phyloP scores from a whole-genome alignment of 2,888 invertebrate genomes.

The Labia minor region DNA sequence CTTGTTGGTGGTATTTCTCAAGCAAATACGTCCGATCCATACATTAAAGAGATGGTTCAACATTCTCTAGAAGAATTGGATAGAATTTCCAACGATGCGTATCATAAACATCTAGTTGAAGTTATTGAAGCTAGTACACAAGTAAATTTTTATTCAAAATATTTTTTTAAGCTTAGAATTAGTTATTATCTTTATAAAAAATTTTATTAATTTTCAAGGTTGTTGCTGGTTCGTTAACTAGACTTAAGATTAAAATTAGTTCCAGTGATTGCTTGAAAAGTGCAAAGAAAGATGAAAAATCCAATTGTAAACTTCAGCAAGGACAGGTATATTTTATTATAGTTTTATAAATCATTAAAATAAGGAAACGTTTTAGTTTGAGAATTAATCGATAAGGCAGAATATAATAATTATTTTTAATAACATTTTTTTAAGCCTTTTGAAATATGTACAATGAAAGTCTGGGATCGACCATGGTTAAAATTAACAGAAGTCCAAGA shows the following conservation, averaged over 20 bases:
- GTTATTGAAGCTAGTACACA: slow-evolving; percentile 28
- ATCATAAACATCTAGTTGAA: slow-evolving; percentile 29
- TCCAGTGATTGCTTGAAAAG: slow-evolving; percentile 43
- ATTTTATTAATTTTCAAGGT: slow-evolving; percentile 34
- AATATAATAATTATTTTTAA: too few relatives aligned
- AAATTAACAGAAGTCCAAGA: not conserved
- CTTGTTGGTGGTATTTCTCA: slow-evolving; percentile 14
- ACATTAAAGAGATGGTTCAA: slow-evolving; percentile 25
- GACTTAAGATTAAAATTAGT: slow-evolving; percentile 48
- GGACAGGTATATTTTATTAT: too few relatives aligned
- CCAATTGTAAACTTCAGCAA: slow-evolving; percentile 25
- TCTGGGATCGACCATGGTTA: not conserved
- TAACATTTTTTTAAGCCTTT: not conserved
- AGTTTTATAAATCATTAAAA: too few relatives aligned
- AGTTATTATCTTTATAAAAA: too few relatives aligned
- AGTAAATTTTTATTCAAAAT: slow-evolving; percentile 19
- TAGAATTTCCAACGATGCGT: slow-evolving; percentile 28
- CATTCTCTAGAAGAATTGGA: slow-evolving; percentile 29
- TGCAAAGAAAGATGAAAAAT: slow-evolving; percentile 29
- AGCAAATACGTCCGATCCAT: slow-evolving; percentile 14
- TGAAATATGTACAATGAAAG: not conserved
- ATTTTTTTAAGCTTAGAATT: not conserved
- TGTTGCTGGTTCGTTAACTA: slow-evolving; percentile 45
- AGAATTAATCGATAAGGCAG: too few relatives aligned
- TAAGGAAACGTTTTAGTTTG: too few relatives aligned